Percentiles rank a stretch among this genome's conserved stretches.
phyloP scores from a whole-genome alignment of 1,140 invertebrate species.

The Papilio glaucus region DNA sequence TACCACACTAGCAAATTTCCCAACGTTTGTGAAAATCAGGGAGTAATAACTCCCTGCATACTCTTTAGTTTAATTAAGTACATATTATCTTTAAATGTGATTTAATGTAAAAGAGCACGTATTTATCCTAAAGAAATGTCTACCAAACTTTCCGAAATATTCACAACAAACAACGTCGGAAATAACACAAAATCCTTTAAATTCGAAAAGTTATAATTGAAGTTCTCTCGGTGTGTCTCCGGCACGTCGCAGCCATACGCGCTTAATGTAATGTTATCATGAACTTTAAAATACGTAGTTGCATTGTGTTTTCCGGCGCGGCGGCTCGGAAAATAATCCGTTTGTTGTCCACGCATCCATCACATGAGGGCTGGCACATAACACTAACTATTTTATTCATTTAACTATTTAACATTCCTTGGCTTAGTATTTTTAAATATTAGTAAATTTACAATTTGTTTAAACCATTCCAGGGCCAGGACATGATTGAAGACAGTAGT shows the following conservation, averaged over 20 bases:
- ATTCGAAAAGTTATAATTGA: constrained; percentile 30
- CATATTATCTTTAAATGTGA: too few relatives aligned
- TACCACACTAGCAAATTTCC: too few relatives aligned
- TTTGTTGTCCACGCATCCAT: constrained; percentile 30
- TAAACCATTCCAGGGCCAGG: too few relatives aligned
- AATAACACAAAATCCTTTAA: constrained; percentile 17
- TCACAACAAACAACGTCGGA: background rate
- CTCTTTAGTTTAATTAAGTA: too few relatives aligned
- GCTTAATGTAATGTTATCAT: constrained; percentile 33
- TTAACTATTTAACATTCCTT: background rate
- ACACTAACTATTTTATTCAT: background rate
- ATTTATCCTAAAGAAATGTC: background rate
- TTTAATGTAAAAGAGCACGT: too few relatives aligned
- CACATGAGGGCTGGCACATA: background rate
- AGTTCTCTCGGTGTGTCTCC: constrained; percentile 28
- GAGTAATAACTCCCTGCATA: too few relatives aligned
- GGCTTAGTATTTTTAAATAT: too few relatives aligned
- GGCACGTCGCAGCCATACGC: background rate
- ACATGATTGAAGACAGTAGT: too few relatives aligned
- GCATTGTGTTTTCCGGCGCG: constrained; percentile 43
- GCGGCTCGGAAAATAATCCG: constrained; percentile 38
- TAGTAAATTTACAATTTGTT: too few relatives aligned
- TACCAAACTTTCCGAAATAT: background rate
- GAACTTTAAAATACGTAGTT: constrained; percentile 37
- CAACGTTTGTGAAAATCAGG: too few relatives aligned